Conservation (phyloP, 1,140 invertebrate genomes). For the Eciton burchellii region DNA sequence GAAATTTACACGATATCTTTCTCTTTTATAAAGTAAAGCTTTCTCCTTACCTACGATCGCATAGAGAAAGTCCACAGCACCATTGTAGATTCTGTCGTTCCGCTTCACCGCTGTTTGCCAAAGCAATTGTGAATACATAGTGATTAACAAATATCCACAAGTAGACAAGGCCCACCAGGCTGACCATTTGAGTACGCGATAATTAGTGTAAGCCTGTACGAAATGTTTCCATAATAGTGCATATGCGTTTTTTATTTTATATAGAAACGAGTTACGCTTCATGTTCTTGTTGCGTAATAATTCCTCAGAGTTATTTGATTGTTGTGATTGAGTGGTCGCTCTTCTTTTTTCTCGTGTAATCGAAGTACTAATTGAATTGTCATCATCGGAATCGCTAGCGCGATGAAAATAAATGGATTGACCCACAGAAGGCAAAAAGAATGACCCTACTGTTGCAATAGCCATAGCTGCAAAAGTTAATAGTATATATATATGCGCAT, state of each 20-base stretch:
- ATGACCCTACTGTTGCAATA: conserved; percentile 90
- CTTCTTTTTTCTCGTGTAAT: background rate
- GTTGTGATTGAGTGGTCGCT: background rate
- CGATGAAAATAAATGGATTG: conserved; percentile 93
- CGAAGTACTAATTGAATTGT: background rate
- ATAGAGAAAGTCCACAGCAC: conserved; percentile 91
- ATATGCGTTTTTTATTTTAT: conserved; percentile 78
- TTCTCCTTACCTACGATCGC: conserved; percentile 88
- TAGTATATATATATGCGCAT: background rate
- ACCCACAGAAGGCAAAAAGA: conserved; percentile 91
- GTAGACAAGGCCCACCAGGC: conserved; percentile 93
- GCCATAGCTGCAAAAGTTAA: conserved; percentile 85
- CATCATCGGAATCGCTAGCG: background rate
- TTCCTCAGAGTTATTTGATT: background rate
- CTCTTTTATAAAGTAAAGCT: background rate
- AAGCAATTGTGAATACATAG: conserved; percentile 92
- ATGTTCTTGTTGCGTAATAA: background rate
- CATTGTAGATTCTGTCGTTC: conserved; percentile 88
- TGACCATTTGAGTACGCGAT: conserved; percentile 93
- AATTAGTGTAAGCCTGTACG: conserved; percentile 89
- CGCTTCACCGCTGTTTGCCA: conserved; percentile 87
- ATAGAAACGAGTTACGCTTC: background rate
- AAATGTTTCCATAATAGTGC: conserved; percentile 90
- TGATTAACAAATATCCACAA: conserved; percentile 94
- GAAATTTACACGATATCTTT: too few species aligned